Evolutionary conservation across 2,888 invertebrate genomes (phyloP), one percentile per base, ranked within the genome.

Genomic region (Andrena bicolor): DNA sequence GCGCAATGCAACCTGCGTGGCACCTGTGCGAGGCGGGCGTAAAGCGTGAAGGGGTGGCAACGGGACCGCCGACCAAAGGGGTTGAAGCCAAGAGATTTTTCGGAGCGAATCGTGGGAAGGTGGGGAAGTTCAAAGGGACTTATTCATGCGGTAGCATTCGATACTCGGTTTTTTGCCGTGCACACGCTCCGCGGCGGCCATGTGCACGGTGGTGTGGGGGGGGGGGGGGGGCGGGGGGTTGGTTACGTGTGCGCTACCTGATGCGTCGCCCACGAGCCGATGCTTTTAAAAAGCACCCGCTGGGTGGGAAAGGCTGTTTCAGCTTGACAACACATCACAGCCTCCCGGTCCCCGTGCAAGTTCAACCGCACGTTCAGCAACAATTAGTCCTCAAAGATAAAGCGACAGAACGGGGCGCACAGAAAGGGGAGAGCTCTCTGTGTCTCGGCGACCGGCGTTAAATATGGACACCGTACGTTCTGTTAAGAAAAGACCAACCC

Each of bases 61-160:
- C 8, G 73, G 20, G 16, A 13, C 41, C 16, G 58, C 5, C 63
- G 74, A 26, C 60, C 60, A 73, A 80, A 70, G 71, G 72, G 74
- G 64, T 82, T 58, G 56, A 70, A 69, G 35, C 65, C 2, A 61
- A 72, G 73, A 76, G 80, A 82, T 74, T 82, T 76, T 80, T 75
- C 71, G 83, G 82, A 58, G 70, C 60, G 69, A 23, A 51, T 70
- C 65, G 77, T 65, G 70, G 71, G 72, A 56, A 76, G 76, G 41
- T 41, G 64, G 69, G 53, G 23, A 66, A 76, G 81, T 82, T 87
- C 82, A 87, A 87, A 87, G 81, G 77, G 81, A 87, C 72, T 86
- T 87, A 84, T 83, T 86, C 84, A 82, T 83, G 82, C 80, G 80
- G 80, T 82, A 81, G 76, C 80, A 84, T 84, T 84, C 81, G 86